Evolutionary conservation across 2,888 invertebrate species (phyloP), one percentile per base, ranked within the genome.

Genomic region (Scaptomyza polygonia): DNA sequence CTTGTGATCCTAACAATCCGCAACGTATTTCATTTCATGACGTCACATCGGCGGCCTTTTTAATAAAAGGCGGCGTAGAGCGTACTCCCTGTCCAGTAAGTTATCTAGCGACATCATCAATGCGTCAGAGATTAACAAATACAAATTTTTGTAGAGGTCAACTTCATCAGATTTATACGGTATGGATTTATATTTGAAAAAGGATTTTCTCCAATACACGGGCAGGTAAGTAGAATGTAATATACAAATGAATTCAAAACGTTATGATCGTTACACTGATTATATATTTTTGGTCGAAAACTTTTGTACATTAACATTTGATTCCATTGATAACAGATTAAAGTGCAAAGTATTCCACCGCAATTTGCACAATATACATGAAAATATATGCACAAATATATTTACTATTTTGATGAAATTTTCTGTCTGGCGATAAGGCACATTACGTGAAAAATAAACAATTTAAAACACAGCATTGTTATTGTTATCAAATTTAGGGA

Each of bases 121-220:
- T 43, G 9, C 8, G 6, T 8, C 47, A 8, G 21, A 7, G 45
- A 34, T 11, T 47, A 25, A 44, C n/a, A 27, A 9, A 21, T 5
- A 16, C 7, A 25, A 25, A 45, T 18, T 90, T 18, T 90, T 92
- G 34, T 92, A 98, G 97, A 94, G 93, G 92, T 97, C 97, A 0
- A 96, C 96, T 83, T 93, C 98, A 91, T 97, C 97, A 0, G 93
- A 94, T 3, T 88, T 94, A 47, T 95, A 95, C 57, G 96, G 95
- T 44, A 96, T 98, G 95, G 96, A 98, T 32, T 93, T 99, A 72
- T 98, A 94, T 91, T 93, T 98, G 81, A 99, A 98, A 92, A 98
- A 98, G 90, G 98, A 99, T 91, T 98, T 97, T 90, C 93, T 97
- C 12, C 98, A 98, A 92, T 95, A 94, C 72, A 99, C 98, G n/a